phyloP scores from a whole-genome alignment of 2,888 invertebrate species.

The Clunio marinus region DNA sequence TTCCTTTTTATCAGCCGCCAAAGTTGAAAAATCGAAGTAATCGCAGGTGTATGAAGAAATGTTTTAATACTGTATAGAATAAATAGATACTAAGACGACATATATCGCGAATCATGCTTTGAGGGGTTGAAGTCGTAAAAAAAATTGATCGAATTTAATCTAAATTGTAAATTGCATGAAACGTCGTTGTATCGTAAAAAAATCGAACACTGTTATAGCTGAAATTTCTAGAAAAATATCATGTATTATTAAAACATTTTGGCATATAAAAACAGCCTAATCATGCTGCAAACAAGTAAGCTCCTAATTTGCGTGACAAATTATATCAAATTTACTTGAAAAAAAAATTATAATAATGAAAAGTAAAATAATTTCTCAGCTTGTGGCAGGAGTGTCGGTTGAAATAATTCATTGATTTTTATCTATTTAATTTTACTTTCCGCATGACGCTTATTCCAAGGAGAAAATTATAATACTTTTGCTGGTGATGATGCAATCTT shows the following conservation, averaged over 20 bases:
- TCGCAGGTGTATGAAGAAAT: too few relatives aligned
- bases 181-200: not conserved
- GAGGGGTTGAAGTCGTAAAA: not conserved
- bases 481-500: too few relatives aligned
- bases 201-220: not conserved
- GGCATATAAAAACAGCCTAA: not conserved
- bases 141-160: conserved; percentile 11
- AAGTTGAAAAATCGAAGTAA: too few relatives aligned
- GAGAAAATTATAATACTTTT: too few relatives aligned
- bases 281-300: conserved; percentile 16
- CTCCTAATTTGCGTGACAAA: not conserved
- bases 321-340: not conserved
- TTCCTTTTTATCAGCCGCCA: too few relatives aligned
- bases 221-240: not conserved
- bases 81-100: not conserved
- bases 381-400: too few relatives aligned
- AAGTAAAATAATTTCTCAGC: not conserved
- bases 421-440: too few relatives aligned
- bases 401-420: too few relatives aligned
- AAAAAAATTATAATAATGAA: too few relatives aligned
- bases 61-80: too few relatives aligned
- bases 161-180: not conserved
- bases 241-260: too few relatives aligned
- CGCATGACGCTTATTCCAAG: too few relatives aligned
- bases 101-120: not conserved